Base-by-base conservation (phyloP, 2,888 invertebrate species). In the Platycnemis pennipes region DNA sequence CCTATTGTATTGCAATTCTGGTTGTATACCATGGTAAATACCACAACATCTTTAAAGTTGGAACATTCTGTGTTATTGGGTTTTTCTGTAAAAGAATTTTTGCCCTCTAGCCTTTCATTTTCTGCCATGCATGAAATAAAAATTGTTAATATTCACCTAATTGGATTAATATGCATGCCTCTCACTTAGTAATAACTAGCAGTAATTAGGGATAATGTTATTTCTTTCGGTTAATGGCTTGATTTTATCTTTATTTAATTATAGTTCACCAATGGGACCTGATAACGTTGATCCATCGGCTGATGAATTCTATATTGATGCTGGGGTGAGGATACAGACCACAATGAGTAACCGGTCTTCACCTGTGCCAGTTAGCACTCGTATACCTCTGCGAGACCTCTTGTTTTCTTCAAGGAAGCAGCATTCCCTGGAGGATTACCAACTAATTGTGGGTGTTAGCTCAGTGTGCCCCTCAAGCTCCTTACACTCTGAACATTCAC, bases 261-360 rank as follows among this genome's bases (percentile, higher is more conserved):
- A 46, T 22, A 94, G 87, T 87, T 87, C 87, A 37, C 49, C 87
- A 19, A 88, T 94, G 53, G 85, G 53, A 42, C 87, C 86, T 45
- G 87, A 88, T 26, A 42, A 22, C 31, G 77, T 95, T 94, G 95
- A 95, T 94, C 95, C 95, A 16, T 95, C 95, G 22, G 95, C 95
- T 22, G 95, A 95, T 94, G 95, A 95, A 94, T 95, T 95, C 94
- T 95, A 95, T 94, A 95, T 95, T 44, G 95, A 95, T 94, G 95
- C 95, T 31, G 95, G 95, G 53, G 95, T 95, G 95, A 96, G 94
- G 95, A 96, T 95, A 53, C 88, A 86, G 42, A 94, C 86, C 42
- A 88, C 94, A 37, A 16, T 87, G 56, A 87, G 56, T 26, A 86
- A 45, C 88, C 85, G 86, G 42, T 19, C 94, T 87, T 94, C 91